Base-by-base conservation (phyloP, 30 jellyfish, hydroid and myxozoan species). In the Aurelia coerulea region DNA sequence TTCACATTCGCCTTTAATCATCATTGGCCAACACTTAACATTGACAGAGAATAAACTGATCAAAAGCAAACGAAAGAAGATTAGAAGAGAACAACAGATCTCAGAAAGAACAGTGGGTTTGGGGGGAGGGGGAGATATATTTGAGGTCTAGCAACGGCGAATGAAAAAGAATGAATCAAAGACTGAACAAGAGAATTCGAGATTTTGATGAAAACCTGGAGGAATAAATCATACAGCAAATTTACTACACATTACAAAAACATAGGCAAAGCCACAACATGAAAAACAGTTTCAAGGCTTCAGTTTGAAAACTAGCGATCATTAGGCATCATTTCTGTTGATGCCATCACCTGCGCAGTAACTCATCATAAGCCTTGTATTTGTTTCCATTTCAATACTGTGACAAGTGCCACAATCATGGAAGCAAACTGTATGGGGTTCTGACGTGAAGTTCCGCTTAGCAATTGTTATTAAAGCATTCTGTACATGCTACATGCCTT, bases 271-370 rank as follows among this genome's bases (percentile, higher is more conserved):
- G 66, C 33, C 84, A 53, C 35, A 14, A 18, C 32, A 49, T 23
- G 35, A 66, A 49, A 10, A 54, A 23, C 2, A 14, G 34, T 65
- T 32, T 78, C 62, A 62, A 59, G 91, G 78, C 92, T 83, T 83
- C 92, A 83, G 92, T 64, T 83, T 83, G 92, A 83, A 83, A 83
- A 83, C 92, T 83, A 34, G 92, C 74, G 71, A 83, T 83, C 92
- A 83, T 83, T 7, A 10, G 19, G 39, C 62, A 10, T 34, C 15
- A 16, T 64, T 31, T 77, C 70, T 35, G 69, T 62, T 17, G 14
- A 33, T 59, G 92, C 78, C 54, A 58, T 83, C 85, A 69, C 81
- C 86, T 70, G 92, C 92, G 92, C 92, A 83, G 86, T 5, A 68
- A 50, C 32, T 53, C 92, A 83, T 83, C 92, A 83, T 60, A 37